Evolutionary conservation across 2,888 invertebrate genomes (phyloP), one percentile per base, ranked within the genome.

Genomic region (Nymphalis polychloros): DNA sequence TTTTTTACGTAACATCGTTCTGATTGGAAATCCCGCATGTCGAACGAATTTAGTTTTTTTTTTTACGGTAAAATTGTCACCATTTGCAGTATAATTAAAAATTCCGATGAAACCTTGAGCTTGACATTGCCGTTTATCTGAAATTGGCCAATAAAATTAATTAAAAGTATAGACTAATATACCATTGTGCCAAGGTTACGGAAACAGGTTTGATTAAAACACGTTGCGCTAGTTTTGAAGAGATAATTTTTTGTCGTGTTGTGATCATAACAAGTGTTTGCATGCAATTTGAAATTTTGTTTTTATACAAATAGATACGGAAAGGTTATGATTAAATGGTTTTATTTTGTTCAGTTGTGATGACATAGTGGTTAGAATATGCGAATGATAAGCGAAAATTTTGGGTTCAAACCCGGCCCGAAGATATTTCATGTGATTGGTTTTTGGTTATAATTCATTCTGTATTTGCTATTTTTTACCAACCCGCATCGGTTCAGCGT

Each of bases 101-200:
- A 19, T 35, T 19, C 41, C 41, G 35, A 57, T 57, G 19, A 57
- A 35, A 41, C 70, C 67, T 70, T 70, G 70, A 63, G 70, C 70
- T 70, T 70, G 70, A 70, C 70, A 67, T 70, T 70, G 67, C 13
- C 19, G 52, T 49, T 67, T 57, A 72, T 73, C 67, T 65, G 13
- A 64, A 73, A 73, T 66, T 66, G 57, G 64, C 62, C 64, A 67
- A 63, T 60, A 64, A 71, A 73, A 73, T 59, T 64, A 70, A 67
- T 68, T 63, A 64, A 50, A 59, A 67, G 53, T 59, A 70, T 68
- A 67, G 10, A 68, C 63, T 70, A 68, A 53, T 67, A 55, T 52
- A 50, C 35, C 53, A 67, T 63, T 50, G 59, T 63, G 69, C 62
- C 67, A 73, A 73, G 71, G 72, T 68, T 64, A 52, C 8, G 19